Evolutionary conservation across 2,797 vertebrate species (phyloP).

Genomic region (Megalops cyprinoides): DNA sequence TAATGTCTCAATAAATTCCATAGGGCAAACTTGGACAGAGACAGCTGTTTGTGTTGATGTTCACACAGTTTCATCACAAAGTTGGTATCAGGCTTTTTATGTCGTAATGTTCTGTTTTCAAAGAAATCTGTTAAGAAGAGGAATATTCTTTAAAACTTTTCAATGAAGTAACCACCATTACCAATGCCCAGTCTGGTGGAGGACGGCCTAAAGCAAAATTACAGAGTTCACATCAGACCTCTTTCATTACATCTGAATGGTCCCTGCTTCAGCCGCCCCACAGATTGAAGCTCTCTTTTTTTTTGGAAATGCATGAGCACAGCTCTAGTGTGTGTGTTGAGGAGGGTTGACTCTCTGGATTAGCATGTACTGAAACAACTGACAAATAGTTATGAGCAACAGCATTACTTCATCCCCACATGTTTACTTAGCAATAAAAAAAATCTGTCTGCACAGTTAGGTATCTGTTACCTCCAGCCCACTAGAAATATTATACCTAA

Average conservation of each 20-base stretch:
- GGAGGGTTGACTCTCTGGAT: neutral
- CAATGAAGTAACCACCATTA: slow-evolving; percentile 15
- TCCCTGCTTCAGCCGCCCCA: slow-evolving; percentile 79
- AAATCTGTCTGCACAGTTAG: slow-evolving; percentile 9
- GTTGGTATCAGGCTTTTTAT: neutral
- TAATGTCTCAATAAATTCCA: neutral
- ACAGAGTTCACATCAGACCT: slow-evolving; percentile 4
- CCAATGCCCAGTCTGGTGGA: slow-evolving; percentile 17
- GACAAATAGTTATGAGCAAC: slow-evolving; percentile 2
- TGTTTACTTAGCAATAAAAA: neutral
- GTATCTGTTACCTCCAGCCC: slow-evolving; percentile 1
- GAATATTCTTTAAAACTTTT: neutral
- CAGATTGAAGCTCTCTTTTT: slow-evolving; percentile 75
- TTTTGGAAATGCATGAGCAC: slow-evolving; percentile 78
- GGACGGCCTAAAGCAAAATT: slow-evolving; percentile 19
- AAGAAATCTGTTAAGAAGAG: slow-evolving; percentile 16
- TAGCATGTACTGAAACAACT: slow-evolving; percentile 9
- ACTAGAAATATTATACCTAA: slow-evolving; percentile 23
- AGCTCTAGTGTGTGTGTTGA: neutral
- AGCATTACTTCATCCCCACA: slow-evolving; percentile 16
- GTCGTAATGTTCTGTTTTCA: neutral
- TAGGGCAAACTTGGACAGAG: neutral
- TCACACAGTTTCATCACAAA: slow-evolving; percentile 7
- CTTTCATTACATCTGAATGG: slow-evolving; percentile 74
- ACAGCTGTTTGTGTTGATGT: neutral